phyloP scores from a whole-genome alignment of 35 echinoderm and acorn worm genomes.

The Apostichopus parvimensis region DNA sequence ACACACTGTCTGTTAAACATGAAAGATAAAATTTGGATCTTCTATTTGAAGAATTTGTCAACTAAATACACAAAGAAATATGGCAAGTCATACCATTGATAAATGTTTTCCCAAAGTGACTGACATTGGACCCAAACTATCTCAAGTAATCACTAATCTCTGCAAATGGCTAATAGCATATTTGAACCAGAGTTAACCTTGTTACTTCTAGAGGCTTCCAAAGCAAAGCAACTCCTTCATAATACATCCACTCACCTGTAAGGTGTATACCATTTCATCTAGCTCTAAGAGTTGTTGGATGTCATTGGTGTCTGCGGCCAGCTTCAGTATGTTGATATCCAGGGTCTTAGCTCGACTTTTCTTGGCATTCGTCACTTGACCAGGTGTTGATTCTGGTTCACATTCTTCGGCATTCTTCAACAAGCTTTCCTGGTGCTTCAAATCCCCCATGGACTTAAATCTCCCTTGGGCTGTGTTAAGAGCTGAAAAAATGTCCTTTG shows the following conservation, averaged over 20 bases:
- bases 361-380: neutral
- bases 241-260: conserved; percentile 14
- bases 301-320: conserved; percentile 16
- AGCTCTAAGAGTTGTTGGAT: conserved; percentile 34
- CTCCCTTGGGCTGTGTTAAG: conserved; percentile 7
- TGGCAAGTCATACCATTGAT: too few species aligned
- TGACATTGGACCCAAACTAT: too few species aligned
- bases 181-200: too few species aligned
- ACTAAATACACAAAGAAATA: too few species aligned
- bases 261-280: conserved; percentile 38
- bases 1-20: too few species aligned
- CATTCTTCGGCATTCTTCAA: conserved; percentile 22
- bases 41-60: too few species aligned
- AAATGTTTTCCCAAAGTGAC: too few species aligned
- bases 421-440: conserved; percentile 14
- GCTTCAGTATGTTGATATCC: conserved; percentile 33
- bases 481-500: conserved; percentile 12
- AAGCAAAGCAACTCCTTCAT: too few species aligned
- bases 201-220: too few species aligned
- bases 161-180: too few species aligned
- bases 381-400: neutral
- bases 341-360: conserved; percentile 1
- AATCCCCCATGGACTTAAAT: conserved; percentile 6
- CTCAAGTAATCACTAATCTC: too few species aligned
- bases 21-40: too few species aligned